A percentile compares a stretch with the other conserved stretches of the same genome.
phyloP scores from a whole-genome alignment of 1,140 invertebrate genomes.

The Megalopta genalis region DNA sequence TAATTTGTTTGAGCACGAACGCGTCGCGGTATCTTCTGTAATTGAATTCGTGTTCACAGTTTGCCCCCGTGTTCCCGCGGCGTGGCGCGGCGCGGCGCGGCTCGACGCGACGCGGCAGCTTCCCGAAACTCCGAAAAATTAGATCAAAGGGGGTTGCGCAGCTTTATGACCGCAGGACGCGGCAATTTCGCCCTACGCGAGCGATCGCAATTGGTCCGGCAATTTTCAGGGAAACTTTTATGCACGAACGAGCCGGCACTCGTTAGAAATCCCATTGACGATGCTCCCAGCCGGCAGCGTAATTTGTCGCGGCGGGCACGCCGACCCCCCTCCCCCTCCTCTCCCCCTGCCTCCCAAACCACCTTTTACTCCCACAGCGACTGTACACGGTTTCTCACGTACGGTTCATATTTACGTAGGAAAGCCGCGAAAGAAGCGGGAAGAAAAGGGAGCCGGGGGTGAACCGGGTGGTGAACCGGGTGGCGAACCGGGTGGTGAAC shows the following conservation, averaged over 20 bases:
- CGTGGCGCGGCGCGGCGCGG: not conserved
- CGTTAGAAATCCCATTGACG: constrained; percentile 29
- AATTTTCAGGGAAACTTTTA: constrained; percentile 28
- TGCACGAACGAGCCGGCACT: constrained; percentile 11
- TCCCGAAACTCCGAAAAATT: no score
- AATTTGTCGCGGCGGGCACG: constrained; percentile 23
- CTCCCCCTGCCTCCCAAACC: not conserved
- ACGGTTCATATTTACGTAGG: constrained; percentile 28
- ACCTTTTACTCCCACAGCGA: not conserved
- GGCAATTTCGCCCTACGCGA: constrained; percentile 1
- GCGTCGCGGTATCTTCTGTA: not conserved
- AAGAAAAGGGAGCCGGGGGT: constrained; percentile 23
- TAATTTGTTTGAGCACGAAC: not conserved
- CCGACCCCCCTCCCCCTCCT: not conserved
- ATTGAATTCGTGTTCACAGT: not conserved
- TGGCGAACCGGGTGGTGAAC: constrained; percentile 5
- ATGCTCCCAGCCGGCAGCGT: constrained; percentile 14
- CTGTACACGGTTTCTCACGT: constrained; percentile 3
- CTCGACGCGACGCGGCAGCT: not conserved
- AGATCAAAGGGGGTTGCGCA: not conserved
- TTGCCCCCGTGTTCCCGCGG: not conserved
- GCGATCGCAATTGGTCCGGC: constrained; percentile 12
- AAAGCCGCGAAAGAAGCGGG: constrained; percentile 32
- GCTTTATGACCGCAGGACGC: not conserved
- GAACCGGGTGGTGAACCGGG: not conserved